These are phyloP conservation scores for Simalia tracyae DNA, from an alignment of 2,797 vertebrate genomes.

Conservation along the genomic window DNA sequence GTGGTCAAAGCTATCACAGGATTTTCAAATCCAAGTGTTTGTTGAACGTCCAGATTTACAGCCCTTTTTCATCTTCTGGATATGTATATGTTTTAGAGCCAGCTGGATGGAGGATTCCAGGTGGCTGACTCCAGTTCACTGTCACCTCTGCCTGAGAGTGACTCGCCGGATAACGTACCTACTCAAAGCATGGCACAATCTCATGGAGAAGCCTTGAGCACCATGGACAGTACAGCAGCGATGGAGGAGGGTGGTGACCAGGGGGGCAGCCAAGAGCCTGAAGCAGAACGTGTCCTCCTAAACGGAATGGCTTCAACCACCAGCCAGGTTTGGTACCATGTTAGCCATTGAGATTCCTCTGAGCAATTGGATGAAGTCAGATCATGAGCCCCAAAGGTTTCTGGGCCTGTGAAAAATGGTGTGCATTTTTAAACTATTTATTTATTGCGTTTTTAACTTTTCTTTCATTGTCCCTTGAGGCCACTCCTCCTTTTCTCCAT, in stretches of 20 bases:
- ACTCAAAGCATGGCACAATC: neutral
- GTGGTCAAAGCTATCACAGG: neutral
- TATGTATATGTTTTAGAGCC: neutral
- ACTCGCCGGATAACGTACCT: neutral
- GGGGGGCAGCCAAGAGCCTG: neutral
- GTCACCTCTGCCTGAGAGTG: constrained; percentile 4
- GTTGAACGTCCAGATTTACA: neutral
- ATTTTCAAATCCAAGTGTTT: neutral
- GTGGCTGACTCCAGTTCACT: neutral
- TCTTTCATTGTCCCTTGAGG: too few relatives aligned
- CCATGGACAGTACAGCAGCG: neutral
- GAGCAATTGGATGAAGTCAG: neutral
- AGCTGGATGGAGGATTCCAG: neutral
- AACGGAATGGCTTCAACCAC: neutral
- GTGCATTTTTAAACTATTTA: neutral
- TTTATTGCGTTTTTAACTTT: too few relatives aligned
- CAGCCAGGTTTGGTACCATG: constrained; percentile 48
- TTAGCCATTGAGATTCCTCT: neutral
- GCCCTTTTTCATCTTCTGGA: neutral
- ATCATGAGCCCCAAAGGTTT: too few relatives aligned
- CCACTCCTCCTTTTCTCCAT: too few relatives aligned
- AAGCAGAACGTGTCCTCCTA: neutral
- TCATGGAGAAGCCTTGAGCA: neutral
- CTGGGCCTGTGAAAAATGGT: neutral
- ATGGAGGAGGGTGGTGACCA: constrained; percentile 10